phyloP scores from a whole-genome alignment of 2,797 vertebrate species.

The Falco cherrug region DNA sequence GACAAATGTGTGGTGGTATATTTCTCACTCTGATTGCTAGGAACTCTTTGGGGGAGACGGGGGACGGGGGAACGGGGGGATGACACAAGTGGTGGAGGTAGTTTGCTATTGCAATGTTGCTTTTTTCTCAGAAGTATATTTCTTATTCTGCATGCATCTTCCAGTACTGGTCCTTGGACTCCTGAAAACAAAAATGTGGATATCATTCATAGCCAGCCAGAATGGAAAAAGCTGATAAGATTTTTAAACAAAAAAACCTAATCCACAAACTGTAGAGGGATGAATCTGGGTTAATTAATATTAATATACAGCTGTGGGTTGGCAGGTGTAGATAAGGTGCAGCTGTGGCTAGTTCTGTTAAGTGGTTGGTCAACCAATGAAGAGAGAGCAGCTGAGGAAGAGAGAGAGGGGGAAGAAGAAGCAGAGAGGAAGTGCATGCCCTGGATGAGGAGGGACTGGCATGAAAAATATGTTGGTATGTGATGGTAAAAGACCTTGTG shows the following conservation, averaged over 20 bases:
- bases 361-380: no score
- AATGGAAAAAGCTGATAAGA: neutral
- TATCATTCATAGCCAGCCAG: neutral
- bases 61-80: neutral
- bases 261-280: no score
- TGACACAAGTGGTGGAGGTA: neutral
- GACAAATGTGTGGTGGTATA: neutral
- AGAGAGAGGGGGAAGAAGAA: no score
- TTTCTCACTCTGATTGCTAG: neutral
- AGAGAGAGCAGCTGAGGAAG: no score
- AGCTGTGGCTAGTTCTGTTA: no score
- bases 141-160: neutral
- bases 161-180: neutral
- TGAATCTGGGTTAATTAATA: no score
- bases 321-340: no score
- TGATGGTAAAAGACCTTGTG: no score
- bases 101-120: neutral
- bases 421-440: no score
- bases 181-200: neutral
- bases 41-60: neutral
- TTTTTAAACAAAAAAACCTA: neutral
- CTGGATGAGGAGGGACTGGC: no score
- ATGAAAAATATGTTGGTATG: no score
- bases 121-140: neutral
- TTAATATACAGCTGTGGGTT: no score